These are phyloP conservation scores for Parotocinclus haroldoi DNA, from an alignment of 2,797 vertebrate species.

Conservation along the genomic window DNA sequence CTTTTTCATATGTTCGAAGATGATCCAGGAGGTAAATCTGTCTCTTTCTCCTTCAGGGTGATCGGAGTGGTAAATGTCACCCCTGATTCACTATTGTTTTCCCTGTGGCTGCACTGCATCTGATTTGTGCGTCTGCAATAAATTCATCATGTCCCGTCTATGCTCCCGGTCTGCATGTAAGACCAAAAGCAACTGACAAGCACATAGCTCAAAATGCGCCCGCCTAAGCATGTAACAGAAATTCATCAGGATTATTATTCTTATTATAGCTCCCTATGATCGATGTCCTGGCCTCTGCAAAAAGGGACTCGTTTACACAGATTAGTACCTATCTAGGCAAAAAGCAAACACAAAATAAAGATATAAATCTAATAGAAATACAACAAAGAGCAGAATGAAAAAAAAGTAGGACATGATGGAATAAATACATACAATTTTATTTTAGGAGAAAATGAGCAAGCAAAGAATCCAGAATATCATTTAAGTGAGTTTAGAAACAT, in stretches of 20 bases:
- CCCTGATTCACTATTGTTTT: conserved; percentile 59
- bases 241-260: conserved; percentile 8
- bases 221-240: not conserved
- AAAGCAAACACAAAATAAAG: too few species aligned
- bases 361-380: too few species aligned
- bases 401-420: too few species aligned
- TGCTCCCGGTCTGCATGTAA: not conserved
- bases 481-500: too few species aligned
- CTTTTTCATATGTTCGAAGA: not conserved
- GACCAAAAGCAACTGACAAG: not conserved
- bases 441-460: too few species aligned
- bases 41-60: conserved; percentile 28
- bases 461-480: too few species aligned
- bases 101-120: conserved; percentile 12
- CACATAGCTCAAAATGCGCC: not conserved
- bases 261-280: conserved; percentile 28
- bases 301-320: conserved; percentile 60
- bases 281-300: not conserved
- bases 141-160: conserved; percentile 50
- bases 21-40: not conserved
- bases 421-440: too few species aligned
- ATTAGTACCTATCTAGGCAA: conserved; percentile 66
- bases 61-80: conserved; percentile 52
- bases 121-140: conserved; percentile 56
- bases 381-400: too few species aligned